phyloP scores from a whole-genome alignment of 2,888 invertebrate genomes.

The Sarcophaga carnaria region DNA sequence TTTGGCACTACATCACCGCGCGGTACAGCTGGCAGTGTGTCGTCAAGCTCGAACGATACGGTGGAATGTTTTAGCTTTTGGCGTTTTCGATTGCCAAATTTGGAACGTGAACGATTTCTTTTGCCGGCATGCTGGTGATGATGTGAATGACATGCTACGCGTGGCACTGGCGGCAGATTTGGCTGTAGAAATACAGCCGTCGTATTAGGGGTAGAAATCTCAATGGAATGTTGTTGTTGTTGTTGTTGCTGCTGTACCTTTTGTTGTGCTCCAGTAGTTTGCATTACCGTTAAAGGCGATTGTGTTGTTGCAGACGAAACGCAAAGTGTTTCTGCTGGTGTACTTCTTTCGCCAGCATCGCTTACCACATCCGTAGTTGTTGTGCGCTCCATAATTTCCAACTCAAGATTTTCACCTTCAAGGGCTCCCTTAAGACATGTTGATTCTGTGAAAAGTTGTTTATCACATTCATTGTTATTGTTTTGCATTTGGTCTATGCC shows the following conservation, averaged over 20 bases:
- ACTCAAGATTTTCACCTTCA: constrained; percentile 64
- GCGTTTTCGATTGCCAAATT: constrained; percentile 80
- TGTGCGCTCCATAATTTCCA: constrained; percentile 42
- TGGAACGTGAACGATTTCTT: constrained; percentile 80
- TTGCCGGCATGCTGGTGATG: constrained; percentile 74
- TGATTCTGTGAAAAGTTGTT: not conserved
- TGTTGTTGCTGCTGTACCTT: constrained; percentile 60
- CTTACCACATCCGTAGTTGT: constrained; percentile 4
- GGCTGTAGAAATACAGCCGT: constrained; percentile 77
- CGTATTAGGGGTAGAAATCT: constrained; percentile 56
- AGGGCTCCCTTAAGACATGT: constrained; percentile 37
- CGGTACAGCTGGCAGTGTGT: constrained; percentile 81
- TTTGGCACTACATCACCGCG: constrained; percentile 83
- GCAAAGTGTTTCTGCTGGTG: not conserved
- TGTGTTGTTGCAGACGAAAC: constrained; percentile 44
- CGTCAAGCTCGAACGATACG: constrained; percentile 80
- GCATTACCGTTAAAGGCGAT: constrained; percentile 10
- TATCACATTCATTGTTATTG: constrained; percentile 76
- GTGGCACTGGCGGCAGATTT: constrained; percentile 72
- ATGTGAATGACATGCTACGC: constrained; percentile 69
- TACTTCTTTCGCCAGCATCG: too few species aligned
- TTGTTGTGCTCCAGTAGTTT: constrained; percentile 20
- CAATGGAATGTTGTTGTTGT: constrained; percentile 70
- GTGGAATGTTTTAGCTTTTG: constrained; percentile 78
- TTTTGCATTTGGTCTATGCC: constrained; percentile 67